These are phyloP conservation scores for Dromococcyx pavoninus DNA, from an alignment of 2,797 vertebrate species.

Conservation along the genomic window DNA sequence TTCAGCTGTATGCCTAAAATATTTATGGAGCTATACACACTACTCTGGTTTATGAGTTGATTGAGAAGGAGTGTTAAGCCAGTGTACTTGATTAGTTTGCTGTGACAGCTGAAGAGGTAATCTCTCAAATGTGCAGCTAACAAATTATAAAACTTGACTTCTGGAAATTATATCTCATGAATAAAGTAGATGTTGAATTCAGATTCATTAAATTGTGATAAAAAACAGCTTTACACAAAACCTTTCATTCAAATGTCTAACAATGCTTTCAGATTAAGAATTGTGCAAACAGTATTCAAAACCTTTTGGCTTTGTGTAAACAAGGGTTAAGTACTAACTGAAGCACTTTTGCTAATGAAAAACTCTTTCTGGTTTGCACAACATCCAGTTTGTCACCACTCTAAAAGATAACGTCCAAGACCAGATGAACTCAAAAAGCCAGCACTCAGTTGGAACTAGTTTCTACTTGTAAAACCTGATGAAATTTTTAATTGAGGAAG, in stretches of 20 bases:
- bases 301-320: background rate
- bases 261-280: background rate
- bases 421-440: background rate
- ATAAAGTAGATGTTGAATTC: conserved; percentile 23
- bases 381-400: background rate
- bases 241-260: background rate
- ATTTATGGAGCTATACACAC: conserved; percentile 14
- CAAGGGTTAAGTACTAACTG: background rate
- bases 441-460: background rate
- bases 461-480: background rate
- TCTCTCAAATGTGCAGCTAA: conserved; percentile 14
- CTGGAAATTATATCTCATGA: conserved; percentile 4
- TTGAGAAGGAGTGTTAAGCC: background rate
- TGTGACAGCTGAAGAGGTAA: conserved; percentile 31
- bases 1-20: conserved; percentile 32
- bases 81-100: conserved; percentile 4
- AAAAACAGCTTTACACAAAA: background rate
- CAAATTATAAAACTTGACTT: conserved; percentile 27
- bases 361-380: background rate
- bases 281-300: background rate
- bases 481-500: background rate
- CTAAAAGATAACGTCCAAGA: background rate
- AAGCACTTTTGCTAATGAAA: background rate
- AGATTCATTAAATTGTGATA: background rate
- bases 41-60: background rate